Percentiles rank a stretch among this genome's conserved stretches.
Conservation (phyloP, 2,797 vertebrate species). For the Oryzias dopingdopingensis region DNA sequence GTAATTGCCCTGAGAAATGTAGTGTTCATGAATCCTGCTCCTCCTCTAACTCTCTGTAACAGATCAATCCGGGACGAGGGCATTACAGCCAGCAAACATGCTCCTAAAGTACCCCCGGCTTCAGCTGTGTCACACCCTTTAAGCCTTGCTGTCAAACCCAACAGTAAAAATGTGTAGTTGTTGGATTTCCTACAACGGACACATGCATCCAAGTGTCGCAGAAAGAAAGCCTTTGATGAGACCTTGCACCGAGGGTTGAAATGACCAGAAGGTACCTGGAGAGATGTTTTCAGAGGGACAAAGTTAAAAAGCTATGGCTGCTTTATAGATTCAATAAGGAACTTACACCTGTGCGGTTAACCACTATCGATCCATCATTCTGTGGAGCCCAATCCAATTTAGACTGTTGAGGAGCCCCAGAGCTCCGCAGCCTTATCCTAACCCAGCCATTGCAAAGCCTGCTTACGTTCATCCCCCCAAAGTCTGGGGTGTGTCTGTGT, state of each 20-base stretch:
- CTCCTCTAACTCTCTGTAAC: conserved; percentile 17
- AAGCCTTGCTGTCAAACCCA: conserved; percentile 14
- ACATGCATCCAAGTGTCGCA: conserved; percentile 15
- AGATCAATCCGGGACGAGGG: conserved; percentile 19
- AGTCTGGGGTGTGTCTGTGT: conserved; percentile 59
- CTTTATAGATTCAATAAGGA: conserved; percentile 76
- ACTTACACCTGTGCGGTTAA: conserved; percentile 75
- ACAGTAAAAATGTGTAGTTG: neutral
- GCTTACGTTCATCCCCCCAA: conserved; percentile 71
- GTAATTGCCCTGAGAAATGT: conserved; percentile 55
- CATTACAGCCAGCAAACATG: conserved; percentile 8
- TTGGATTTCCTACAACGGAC: conserved; percentile 15
- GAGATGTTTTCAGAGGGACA: conserved; percentile 63
- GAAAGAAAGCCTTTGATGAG: conserved; percentile 29
- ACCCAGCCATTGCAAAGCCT: conserved; percentile 70
- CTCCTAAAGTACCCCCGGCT: conserved; percentile 17
- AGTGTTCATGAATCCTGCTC: conserved; percentile 17
- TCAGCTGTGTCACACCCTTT: conserved; percentile 9
- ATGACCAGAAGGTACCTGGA: conserved; percentile 56
- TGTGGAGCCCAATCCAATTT: conserved; percentile 76
- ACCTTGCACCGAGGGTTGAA: conserved; percentile 36
- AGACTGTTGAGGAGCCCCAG: conserved; percentile 62
- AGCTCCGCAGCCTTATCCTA: conserved; percentile 73
- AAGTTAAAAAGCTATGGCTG: conserved; percentile 64
- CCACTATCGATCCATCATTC: conserved; percentile 77